Evolutionary conservation across 2,797 vertebrate genomes (phyloP), one percentile per base, ranked within the genome.

Genomic region (Galaxias olidus): DNA sequence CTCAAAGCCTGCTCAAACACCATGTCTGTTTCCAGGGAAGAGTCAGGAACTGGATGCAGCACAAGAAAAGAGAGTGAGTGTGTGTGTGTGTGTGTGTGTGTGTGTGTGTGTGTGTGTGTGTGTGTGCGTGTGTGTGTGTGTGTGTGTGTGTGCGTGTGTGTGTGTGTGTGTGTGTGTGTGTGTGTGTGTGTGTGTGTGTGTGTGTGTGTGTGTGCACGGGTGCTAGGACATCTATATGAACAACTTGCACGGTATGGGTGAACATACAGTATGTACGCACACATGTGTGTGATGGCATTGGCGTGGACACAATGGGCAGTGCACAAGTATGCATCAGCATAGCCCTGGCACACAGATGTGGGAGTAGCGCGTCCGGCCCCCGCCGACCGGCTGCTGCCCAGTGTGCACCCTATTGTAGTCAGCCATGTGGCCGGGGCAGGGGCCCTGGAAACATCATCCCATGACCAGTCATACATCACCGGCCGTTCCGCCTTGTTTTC

Each of bases 371-470:
- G 10, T 49, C 46, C 17, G 10, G 30, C 46, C n/a, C 44, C 41
- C 19, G 14, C 44, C 9, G 15, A 14, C 19, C 76, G 78, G 88
- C 84, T 77, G 82, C 90, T 91, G 87, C 91, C 91, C 93, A 93
- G 89, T 61, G 47, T 86, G 69, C 30, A 2, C 30, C 30, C 30
- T 73, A 66, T 80, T 75, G 85, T 89, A 90, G 88, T 90, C 87
- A 30, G 88, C 91, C 93, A 93, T 93, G 92, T 94, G 94, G 92
- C 92, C 91, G 87, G 83, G 83, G 30, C 30, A 6, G 30, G 90
- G 90, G 90, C 90, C 89, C 85, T 96, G 94, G 93, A 96, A 95
- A 96, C 93, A 92, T 95, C 93, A 92, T 95, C 92, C 93, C 92
- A 91, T 94, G 93, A 93, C 93, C 93, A 93, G 91, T 93, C 93